Base-by-base conservation (phyloP, 2,797 vertebrate genomes). In the Percopsis omiscomaycus region DNA sequence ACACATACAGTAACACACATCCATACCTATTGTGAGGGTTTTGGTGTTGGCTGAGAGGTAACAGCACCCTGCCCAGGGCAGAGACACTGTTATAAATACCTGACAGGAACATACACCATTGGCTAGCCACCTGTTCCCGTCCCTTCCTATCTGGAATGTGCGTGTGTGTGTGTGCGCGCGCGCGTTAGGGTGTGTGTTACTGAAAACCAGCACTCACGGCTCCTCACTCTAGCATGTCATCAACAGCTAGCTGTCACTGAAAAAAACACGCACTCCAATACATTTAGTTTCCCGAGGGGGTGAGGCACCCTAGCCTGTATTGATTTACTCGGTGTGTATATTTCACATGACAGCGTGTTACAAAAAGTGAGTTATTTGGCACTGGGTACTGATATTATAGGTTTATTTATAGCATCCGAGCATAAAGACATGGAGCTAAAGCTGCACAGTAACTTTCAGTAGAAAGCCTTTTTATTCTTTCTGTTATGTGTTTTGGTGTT, bases 61-160 rank as follows among this genome's bases (percentile, higher is more conserved):
- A 81, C 69, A 56, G 76, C 68, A 72, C 57, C 70, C 48, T 61
- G 84, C 77, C 69, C 32, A 8, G 56, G 42, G 59, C 51, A 82
- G 80, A 79, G 45, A 37, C 52, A 30, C 32, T 28, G 71, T 85
- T 89, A 91, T 80, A 89, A 88, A 89, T 91, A 91, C 69, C 80
- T 73, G n/a, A 68, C 60, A 66, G 49, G 77, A 72, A 74, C 84
- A 84, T 78, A 88, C 30, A 32, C 85, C 81, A 80, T 81, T 64
- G 73, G 63, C 75, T 80, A 29, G 52, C 86, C 92, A 93, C 92
- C 91, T 93, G 92, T 89, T 92, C 85, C 90, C n/a, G 87, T 91
- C 89, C 81, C 84, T 89, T 89, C 68, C 73, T 72, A 55, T 12
- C 68, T 55, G 5, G 55, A 65, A 29, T 12, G 5, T 57, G 46